Evolutionary conservation across 1,140 invertebrate genomes (phyloP).

Genomic region (Andricus grossulariae): DNA sequence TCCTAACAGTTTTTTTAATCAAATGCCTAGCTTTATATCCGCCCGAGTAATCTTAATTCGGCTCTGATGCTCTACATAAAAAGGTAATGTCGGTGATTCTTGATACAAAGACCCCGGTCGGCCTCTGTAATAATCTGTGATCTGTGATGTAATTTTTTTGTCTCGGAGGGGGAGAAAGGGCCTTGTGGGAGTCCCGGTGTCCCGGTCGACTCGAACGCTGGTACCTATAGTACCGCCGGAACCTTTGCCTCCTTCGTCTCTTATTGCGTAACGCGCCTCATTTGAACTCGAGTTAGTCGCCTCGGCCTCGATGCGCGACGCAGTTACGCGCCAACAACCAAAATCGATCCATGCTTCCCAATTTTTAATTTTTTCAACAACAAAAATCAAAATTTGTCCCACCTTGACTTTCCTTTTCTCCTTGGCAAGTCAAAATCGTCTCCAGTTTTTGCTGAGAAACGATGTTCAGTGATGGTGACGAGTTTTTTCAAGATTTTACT

Average conservation of each 20-base stretch:
- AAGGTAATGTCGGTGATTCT: conserved; percentile 26
- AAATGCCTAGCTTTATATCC: no score
- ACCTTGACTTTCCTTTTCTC: not conserved
- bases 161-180: conserved; percentile 2
- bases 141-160: conserved; percentile 20
- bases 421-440: not conserved
- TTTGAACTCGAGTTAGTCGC: conserved; percentile 8
- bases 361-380: not conserved
- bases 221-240: conserved; percentile 18
- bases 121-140: conserved; percentile 15
- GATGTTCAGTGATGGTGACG: conserved; percentile 27
- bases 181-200: conserved; percentile 21
- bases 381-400: not conserved
- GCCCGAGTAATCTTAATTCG: no score
- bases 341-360: not conserved
- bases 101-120: not conserved
- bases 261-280: conserved; percentile 18
- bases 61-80: not conserved
- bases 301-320: not conserved
- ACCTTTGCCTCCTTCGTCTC: not conserved
- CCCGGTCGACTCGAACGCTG: not conserved
- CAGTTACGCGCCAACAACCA: conserved; percentile 1
- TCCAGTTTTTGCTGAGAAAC: not conserved
- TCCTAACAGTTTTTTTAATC: no score
- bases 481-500: conserved; percentile 9